Conservation (phyloP, 2,888 invertebrate genomes). For the Bellardia pandia region DNA sequence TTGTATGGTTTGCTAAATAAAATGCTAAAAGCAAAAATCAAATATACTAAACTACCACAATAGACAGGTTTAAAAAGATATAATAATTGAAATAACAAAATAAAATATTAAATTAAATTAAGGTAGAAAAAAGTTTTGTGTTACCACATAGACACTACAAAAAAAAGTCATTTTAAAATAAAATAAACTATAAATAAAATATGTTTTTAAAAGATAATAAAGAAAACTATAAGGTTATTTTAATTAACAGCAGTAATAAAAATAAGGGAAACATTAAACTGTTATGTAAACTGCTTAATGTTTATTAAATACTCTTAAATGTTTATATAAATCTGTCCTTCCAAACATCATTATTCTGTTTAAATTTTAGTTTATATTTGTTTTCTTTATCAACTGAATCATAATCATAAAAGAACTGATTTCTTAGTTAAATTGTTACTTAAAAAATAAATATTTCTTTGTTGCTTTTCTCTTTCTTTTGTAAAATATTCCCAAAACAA, state of each 20-base stretch:
- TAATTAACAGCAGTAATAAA: neutral
- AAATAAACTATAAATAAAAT: neutral
- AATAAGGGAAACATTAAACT: too few species aligned
- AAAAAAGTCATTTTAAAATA: constrained; percentile 45
- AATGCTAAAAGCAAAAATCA: constrained; percentile 51
- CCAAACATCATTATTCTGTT: neutral
- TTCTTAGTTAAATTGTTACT: constrained; percentile 68
- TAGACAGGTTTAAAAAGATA: constrained; percentile 44
- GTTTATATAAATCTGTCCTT: neutral
- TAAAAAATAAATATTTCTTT: constrained; percentile 3
- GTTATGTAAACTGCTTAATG: too few species aligned
- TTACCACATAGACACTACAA: neutral
- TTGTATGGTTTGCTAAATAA: constrained; percentile 20
- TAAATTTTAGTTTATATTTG: neutral
- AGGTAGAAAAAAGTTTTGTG: neutral
- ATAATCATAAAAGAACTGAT: constrained; percentile 53
- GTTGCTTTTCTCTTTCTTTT: constrained; percentile 44
- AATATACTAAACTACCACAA: constrained; percentile 22
- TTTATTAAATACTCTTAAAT: neutral
- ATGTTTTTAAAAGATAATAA: neutral
- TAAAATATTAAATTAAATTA: neutral
- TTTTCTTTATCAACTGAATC: neutral
- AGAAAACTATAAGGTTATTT: neutral
- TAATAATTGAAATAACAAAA: neutral
- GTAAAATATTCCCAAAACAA: constrained; percentile 58